A percentile compares a stretch with the other conserved stretches of the same genome.
Evolutionary conservation across 2,113 vertebrate species (phyloP).

Genomic region (Tyrannus savana): DNA sequence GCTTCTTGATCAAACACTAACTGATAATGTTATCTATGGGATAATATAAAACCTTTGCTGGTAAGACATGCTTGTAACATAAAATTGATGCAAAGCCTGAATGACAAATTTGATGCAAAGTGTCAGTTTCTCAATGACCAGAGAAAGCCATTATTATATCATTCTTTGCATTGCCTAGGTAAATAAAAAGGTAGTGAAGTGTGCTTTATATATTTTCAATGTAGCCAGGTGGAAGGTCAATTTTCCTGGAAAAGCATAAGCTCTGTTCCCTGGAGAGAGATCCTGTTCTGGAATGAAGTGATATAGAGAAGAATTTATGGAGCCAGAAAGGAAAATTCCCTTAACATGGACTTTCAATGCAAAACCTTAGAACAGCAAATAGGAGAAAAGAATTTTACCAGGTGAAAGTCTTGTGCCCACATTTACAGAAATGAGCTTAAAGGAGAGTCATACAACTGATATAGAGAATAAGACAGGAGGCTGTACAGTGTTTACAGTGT

Average conservation of each 20-base stretch:
- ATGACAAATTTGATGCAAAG: no score
- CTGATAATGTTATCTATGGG: background rate
- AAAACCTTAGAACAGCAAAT: background rate
- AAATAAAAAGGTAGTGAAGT: background rate
- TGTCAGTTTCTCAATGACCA: background rate
- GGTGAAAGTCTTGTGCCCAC: background rate
- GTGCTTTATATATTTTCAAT: background rate
- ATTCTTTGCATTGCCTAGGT: background rate
- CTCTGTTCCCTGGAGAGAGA: background rate
- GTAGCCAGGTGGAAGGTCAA: background rate
- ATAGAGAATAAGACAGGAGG: background rate
- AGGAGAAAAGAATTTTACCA: background rate
- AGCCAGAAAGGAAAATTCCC: background rate
- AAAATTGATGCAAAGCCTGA: background rate
- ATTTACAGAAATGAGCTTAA: background rate
- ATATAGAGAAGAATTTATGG: background rate
- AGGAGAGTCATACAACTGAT: background rate
- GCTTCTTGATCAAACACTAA: background rate
- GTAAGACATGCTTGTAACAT: background rate
- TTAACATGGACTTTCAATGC: background rate
- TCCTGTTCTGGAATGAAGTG: background rate
- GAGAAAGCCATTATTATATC: background rate
- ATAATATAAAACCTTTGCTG: background rate
- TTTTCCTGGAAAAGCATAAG: background rate
- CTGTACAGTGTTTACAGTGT: background rate